Conservation (phyloP, 1,140 invertebrate genomes). For the Achroia grisella region DNA sequence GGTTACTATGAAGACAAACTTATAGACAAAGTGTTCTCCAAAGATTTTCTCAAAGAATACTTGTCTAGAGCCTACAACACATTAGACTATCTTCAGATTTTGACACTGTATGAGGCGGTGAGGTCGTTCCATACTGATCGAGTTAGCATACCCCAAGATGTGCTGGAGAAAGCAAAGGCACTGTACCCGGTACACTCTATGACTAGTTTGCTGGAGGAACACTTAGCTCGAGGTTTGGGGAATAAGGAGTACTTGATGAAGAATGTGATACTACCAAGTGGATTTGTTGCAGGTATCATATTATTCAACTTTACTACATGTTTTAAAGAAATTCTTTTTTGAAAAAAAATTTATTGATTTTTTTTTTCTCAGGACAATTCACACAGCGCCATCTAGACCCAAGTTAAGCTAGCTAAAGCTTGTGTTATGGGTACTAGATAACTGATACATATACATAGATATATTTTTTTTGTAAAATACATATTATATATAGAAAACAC, state of each 20-base stretch:
- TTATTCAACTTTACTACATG: too few relatives aligned
- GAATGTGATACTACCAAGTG: slow-evolving; percentile 43
- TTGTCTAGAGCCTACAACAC: slow-evolving; percentile 50
- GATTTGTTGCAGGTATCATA: slow-evolving; percentile 48
- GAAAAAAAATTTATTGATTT: too few relatives aligned
- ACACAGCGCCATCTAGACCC: too few relatives aligned
- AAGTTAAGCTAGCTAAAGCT: too few relatives aligned
- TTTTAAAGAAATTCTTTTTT: too few relatives aligned
- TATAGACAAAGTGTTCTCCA: slow-evolving; percentile 67
- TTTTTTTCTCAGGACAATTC: too few relatives aligned
- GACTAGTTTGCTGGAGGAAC: slow-evolving; percentile 25
- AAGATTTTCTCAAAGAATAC: slow-evolving; percentile 55
- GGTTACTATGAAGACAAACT: slow-evolving; percentile 73
- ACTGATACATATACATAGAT: too few relatives aligned
- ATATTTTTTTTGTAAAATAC: too few relatives aligned
- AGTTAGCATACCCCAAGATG: slow-evolving; percentile 27
- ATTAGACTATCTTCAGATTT: slow-evolving; percentile 67
- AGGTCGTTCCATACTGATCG: slow-evolving; percentile 65
- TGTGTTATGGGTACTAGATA: too few relatives aligned
- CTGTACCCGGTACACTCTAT: slow-evolving; percentile 34
- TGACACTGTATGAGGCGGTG: slow-evolving; percentile 75
- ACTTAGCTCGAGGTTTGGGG: slow-evolving; percentile 36
- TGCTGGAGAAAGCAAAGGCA: slow-evolving; percentile 31
- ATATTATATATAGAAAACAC: too few relatives aligned
- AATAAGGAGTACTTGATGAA: slow-evolving; percentile 33